Evolutionary conservation across 2,888 invertebrate species (phyloP), one percentile per base, ranked within the genome.

Genomic region (Clepsis dumicolana): DNA sequence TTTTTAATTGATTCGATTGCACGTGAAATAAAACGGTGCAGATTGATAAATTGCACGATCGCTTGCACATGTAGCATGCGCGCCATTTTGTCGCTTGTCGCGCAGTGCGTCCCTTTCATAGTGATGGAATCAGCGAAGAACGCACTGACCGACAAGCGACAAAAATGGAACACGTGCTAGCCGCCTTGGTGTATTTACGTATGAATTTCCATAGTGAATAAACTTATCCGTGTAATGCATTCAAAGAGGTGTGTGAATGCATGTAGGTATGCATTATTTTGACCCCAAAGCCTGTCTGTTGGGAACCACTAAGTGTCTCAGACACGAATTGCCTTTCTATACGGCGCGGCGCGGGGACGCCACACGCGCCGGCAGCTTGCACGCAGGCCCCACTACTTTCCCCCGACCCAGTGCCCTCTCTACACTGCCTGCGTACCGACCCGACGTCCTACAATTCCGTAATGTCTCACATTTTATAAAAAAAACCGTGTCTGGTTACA

Each of bases 391-490:
- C 85, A 87, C 86, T 90, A 90, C 93, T 93, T 93, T 92, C 93
- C 90, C 91, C 87, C 91, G 93, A 92, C 93, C 93, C 87, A 93
- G 90, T 93, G 91, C 88, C 92, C 93, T 91, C 88, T 84, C 89
- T 84, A 81, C 83, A 79, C 76, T 76, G 78, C 73, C 81, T 71
- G 72, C 73, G 87, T 90, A 90, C 91, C 90, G 87, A 89, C 91
- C 88, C 88, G 88, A 74, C 78, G 77, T 84, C 84, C 80, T 82
- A 86, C 87, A 85, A 90, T 88, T 90, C 89, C 85, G 84, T 87
- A 89, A 89, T 90, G 88, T 87, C 83, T 86, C 82, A 84, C 82
- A 87, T 90, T 89, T 91, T 90, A 89, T 88, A 89, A 85, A 85
- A 85, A 77, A 86, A 89, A 86, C 80, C 77, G 82, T 77, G 84